Evolutionary conservation across 2,113 vertebrate species (phyloP), one percentile per base, ranked within the genome.

Genomic region (Lipophrys pholis): DNA sequence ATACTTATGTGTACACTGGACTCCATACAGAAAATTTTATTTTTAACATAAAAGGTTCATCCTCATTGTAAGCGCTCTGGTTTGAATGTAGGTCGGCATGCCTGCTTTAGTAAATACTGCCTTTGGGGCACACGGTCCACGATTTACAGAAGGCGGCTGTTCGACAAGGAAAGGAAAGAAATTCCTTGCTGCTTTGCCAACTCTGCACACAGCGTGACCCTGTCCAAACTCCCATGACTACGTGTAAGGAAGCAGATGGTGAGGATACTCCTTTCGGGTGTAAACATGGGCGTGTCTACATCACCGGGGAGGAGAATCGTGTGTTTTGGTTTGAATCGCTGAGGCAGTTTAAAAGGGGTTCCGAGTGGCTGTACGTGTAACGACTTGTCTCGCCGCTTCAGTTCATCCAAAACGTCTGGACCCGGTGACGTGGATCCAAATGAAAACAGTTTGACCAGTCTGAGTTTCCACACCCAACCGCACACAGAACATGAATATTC

Each of bases 151-250:
- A 49, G 73, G 73, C 74, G 67, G 58, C 56, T 78, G 72, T 80
- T 70, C 38, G 54, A 56, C 73, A 71, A 51, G 60, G 21, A 63
- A 69, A 69, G 15, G 21, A 11, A 62, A 3, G 81, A 55, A 30
- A 86, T 69, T 84, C 67, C 72, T 57, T 69, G 35, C 17, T 5
- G 21, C 39, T 6, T 15, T 67, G 80, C 81, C 82, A 90, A 78
- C 56, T 82, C 61, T 73, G 71, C 35, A 79, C 65, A 80, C 76
- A 70, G 57, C 35, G 1, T 39, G 49, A 78, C 73, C 82, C 62
- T 72, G 52, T 81, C 82, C 16, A 39, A 76, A 63, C 51, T 81
- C 55, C 51, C 53, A 52, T 6, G 21, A 50, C 51, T 49, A 12
- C 10, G 45, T 50, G 49, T 9, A 12, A 51, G 63, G 38, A 69